These are phyloP conservation scores for Mamestra configurata DNA, from an alignment of 1,140 invertebrate species.

Conservation along the genomic window DNA sequence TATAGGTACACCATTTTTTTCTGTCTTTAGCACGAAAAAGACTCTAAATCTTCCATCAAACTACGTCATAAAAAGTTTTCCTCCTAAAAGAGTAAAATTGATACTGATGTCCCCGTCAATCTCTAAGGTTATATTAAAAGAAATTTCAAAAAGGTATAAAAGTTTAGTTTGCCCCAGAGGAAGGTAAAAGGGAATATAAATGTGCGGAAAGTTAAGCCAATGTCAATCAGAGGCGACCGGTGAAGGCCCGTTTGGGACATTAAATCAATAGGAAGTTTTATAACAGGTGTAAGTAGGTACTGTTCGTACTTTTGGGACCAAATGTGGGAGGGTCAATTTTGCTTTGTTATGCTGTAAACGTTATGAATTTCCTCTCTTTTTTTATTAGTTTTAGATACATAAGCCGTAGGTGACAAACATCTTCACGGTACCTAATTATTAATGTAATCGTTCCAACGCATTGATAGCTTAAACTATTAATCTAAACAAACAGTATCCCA, in stretches of 20 bases:
- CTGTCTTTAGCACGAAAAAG: too few relatives aligned
- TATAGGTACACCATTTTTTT: too few relatives aligned
- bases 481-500: too few relatives aligned
- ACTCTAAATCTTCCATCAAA: too few relatives aligned
- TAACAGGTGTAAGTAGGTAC: not conserved
- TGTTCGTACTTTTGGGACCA: constrained; percentile 8
- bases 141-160: constrained; percentile 30
- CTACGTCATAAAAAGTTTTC: not conserved
- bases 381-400: too few relatives aligned
- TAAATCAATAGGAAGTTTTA: constrained; percentile 47
- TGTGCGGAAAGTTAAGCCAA: constrained; percentile 38
- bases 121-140: not conserved
- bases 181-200: constrained; percentile 28
- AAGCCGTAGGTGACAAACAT: too few relatives aligned
- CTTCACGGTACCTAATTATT: too few relatives aligned
- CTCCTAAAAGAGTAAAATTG: constrained; percentile 3
- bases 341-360: too few relatives aligned
- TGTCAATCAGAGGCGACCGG: constrained; percentile 34
- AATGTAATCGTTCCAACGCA: too few relatives aligned
- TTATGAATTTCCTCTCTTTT: too few relatives aligned
- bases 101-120: not conserved
- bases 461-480: too few relatives aligned
- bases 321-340: too few relatives aligned
- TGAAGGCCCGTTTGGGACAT: constrained; percentile 42
- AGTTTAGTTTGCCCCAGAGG: not conserved